Base-by-base conservation (phyloP, 1,140 invertebrate genomes). In the Bombus sibiricus region DNA sequence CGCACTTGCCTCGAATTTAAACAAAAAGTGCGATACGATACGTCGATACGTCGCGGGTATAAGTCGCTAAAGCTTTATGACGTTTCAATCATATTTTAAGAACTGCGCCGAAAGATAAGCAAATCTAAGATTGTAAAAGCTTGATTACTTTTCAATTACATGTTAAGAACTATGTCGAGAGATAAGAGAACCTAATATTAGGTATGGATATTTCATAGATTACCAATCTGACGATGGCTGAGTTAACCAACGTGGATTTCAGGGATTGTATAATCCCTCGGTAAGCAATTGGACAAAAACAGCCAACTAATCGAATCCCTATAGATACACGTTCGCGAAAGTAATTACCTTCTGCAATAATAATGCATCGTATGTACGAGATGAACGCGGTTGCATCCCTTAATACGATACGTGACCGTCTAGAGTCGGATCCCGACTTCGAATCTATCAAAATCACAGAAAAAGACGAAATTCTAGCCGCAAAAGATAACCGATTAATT, bases 341-440 rank as follows among this genome's bases (percentile, higher is more conserved):
- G 73, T 77, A 89, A 90, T 90, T 85, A 87, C 66, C 15, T 22
- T 22, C 28, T 3, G 8, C 32, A 59, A 66, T 68, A 59, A 66
- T 68, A 64, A 85, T 81, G 75, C 28, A 69, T 71, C 75, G 66
- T 81, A 34, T 74, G 62, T 62, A 39, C 32, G 66, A 43, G 28
- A 82, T 34, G 77, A 81, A 71, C 41, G 37, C 68, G 59, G 69
- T 86, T 82, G 79, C 81, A 82, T 85, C 69, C 81, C 57, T 85
- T 87, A 90, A 90, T 89, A 74, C 62, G 77, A 88, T 86, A 88
- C 84, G 73, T 87, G 81, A 87, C 82, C 53, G 39, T 39, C 25
- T 28, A 37, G 73, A 64, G 64, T 62, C 34, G 76, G 32, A 72
- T 28, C 15, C 62, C 62, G 39, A 43, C 41, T 47, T 34, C n/a